Conservation (phyloP, 1,140 invertebrate species). For the Euura lappo region DNA sequence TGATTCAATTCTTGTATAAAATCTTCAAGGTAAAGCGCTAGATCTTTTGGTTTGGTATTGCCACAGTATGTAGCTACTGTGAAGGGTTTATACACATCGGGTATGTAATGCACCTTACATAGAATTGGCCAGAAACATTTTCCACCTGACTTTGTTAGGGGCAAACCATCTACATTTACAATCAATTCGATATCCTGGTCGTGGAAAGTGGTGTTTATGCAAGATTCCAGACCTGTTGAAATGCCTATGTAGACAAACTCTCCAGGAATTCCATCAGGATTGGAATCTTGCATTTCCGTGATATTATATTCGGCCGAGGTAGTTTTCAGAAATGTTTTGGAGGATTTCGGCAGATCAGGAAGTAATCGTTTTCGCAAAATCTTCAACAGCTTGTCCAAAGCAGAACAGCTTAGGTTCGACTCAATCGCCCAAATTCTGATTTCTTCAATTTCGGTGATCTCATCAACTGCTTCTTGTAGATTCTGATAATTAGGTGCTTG, state of each 20-base stretch:
- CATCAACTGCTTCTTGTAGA: background rate
- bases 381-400: slow-evolving; percentile 12
- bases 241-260: slow-evolving; percentile 25
- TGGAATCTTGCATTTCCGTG: slow-evolving; percentile 7
- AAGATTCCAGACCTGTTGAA: slow-evolving; percentile 8
- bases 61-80: slow-evolving; percentile 16
- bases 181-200: background rate
- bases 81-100: slow-evolving; percentile 19
- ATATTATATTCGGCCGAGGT: slow-evolving; percentile 12
- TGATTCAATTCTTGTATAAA: slow-evolving; percentile 13
- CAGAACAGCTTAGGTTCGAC: background rate
- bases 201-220: slow-evolving; percentile 18
- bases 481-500: background rate
- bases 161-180: slow-evolving; percentile 2
- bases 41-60: slow-evolving; percentile 15
- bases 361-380: slow-evolving; percentile 17
- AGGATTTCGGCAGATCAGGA: slow-evolving; percentile 15
- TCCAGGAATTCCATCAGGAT: slow-evolving; percentile 1
- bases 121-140: slow-evolving; percentile 17
- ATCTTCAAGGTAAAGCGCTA: background rate
- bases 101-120: slow-evolving; percentile 14
- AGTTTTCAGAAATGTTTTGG: slow-evolving; percentile 26
- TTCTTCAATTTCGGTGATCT: slow-evolving; percentile 10
- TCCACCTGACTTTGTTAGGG: background rate
- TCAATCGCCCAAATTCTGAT: slow-evolving; percentile 13